Evolutionary conservation across 2,888 invertebrate genomes (phyloP).

Genomic region (Venustoraphidia nigricollis): DNA sequence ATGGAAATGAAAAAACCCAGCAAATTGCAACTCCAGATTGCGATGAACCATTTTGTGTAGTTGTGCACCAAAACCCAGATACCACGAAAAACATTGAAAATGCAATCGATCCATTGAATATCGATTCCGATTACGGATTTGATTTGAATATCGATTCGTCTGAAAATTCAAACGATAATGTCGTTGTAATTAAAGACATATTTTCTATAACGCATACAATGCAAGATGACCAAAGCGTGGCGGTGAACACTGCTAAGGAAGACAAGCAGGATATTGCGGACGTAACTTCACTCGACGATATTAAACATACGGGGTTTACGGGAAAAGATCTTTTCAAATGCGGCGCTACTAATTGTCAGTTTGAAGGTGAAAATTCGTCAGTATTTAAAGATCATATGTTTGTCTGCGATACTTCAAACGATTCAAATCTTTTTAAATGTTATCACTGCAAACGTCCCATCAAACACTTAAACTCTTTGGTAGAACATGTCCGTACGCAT

Average conservation of each 20-base stretch:
- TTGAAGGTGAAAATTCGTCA: conserved; percentile 20
- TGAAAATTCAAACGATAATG: conserved; percentile 1
- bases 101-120: conserved; percentile 12
- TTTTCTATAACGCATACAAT: neutral
- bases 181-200: too few species aligned
- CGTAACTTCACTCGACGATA: conserved; percentile 19
- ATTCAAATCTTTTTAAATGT: conserved; percentile 28
- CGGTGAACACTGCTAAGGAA: conserved; percentile 13
- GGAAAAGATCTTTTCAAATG: conserved; percentile 36
- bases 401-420: conserved; percentile 20
- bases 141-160: conserved; percentile 5
- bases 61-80: conserved; percentile 10
- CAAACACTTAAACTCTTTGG: conserved; percentile 27
- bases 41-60: conserved; percentile 12
- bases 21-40: neutral
- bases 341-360: conserved; percentile 28
- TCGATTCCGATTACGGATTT: neutral
- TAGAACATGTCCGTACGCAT: conserved; percentile 43
- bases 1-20: too few species aligned
- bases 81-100: conserved; percentile 8
- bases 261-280: conserved; percentile 8
- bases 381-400: conserved; percentile 28
- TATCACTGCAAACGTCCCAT: conserved; percentile 32
- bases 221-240: neutral
- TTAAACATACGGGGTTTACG: conserved; percentile 22